These are phyloP conservation scores for Iselma pallidipennis DNA, from an alignment of 2,888 invertebrate genomes.

Conservation along the genomic window DNA sequence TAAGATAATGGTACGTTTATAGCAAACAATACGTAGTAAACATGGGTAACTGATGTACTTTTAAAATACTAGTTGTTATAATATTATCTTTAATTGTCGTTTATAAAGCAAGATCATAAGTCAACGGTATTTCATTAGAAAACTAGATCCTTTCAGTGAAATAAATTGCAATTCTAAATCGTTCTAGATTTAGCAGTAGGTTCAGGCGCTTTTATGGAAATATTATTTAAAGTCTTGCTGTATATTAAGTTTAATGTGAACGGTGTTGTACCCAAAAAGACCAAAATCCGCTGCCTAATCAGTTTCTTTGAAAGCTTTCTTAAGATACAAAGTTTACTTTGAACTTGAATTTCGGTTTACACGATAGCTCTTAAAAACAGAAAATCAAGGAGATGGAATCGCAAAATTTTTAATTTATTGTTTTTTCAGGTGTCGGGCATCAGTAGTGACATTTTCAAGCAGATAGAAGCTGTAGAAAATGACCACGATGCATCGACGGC, in stretches of 20 bases:
- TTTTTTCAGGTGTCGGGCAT: constrained; percentile 86
- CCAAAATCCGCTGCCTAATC: too few species aligned
- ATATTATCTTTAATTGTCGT: background rate
- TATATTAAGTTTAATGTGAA: too few species aligned
- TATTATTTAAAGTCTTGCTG: too few species aligned
- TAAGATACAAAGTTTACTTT: too few species aligned
- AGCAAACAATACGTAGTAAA: background rate
- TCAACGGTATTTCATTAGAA: background rate
- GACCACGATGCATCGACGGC: constrained; percentile 93
- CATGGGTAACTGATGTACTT: background rate
- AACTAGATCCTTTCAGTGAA: background rate
- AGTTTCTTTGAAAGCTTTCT: too few species aligned
- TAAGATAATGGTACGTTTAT: background rate
- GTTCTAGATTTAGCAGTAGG: too few species aligned
- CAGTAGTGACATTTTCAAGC: constrained; percentile 94
- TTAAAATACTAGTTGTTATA: background rate
- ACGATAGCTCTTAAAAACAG: too few species aligned
- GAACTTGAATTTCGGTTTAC: too few species aligned
- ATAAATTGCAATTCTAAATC: too few species aligned
- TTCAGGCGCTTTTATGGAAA: too few species aligned
- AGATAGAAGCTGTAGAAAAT: constrained; percentile 95
- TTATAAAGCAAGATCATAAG: background rate
- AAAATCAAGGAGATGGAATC: background rate
- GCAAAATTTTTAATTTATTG: background rate
- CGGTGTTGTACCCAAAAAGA: too few species aligned